A percentile compares a stretch with the other conserved stretches of the same genome.
phyloP scores from a whole-genome alignment of 1,140 invertebrate genomes.

The Leptinotarsa defecta region DNA sequence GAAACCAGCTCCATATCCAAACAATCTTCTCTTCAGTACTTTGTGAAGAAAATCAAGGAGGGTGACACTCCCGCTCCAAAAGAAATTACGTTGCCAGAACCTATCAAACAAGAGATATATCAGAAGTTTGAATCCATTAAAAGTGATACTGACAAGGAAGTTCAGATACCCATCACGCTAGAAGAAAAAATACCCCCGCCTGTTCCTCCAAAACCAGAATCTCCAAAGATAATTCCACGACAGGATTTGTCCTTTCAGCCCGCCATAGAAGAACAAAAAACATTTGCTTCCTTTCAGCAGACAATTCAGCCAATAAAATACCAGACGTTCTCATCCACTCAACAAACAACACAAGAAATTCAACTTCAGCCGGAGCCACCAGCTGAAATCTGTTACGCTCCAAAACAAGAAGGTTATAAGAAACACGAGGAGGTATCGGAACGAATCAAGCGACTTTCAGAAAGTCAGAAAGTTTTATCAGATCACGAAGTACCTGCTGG shows the following conservation, averaged over 20 bases:
- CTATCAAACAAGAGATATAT: constrained; percentile 51
- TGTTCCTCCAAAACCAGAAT: constrained; percentile 38
- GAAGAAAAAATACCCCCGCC: constrained; percentile 34
- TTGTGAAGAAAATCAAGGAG: constrained; percentile 55
- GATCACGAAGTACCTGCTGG: constrained; percentile 67
- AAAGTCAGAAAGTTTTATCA: constrained; percentile 63
- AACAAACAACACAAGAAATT: constrained; percentile 56
- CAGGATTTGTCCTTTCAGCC: constrained; percentile 21
- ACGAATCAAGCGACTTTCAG: constrained; percentile 63
- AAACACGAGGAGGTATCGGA: constrained; percentile 63
- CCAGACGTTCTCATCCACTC: constrained; percentile 36
- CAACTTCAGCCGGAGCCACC: constrained; percentile 71
- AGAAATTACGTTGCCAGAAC: constrained; percentile 41
- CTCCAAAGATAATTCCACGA: constrained; percentile 2
- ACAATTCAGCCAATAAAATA: constrained; percentile 39
- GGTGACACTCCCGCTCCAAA: constrained; percentile 43
- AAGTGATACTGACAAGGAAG: constrained; percentile 31
- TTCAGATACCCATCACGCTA: constrained; percentile 33
- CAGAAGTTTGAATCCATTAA: constrained; percentile 50
- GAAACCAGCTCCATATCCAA: constrained; percentile 55
- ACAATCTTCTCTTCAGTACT: constrained; percentile 55
- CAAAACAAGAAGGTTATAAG: constrained; percentile 54
- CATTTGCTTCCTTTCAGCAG: constrained; percentile 35
- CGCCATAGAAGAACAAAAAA: constrained; percentile 33
- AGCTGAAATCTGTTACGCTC: constrained; percentile 69